These are phyloP conservation scores for Lydus trimaculatus DNA, from an alignment of 2,888 invertebrate genomes.

Conservation along the genomic window DNA sequence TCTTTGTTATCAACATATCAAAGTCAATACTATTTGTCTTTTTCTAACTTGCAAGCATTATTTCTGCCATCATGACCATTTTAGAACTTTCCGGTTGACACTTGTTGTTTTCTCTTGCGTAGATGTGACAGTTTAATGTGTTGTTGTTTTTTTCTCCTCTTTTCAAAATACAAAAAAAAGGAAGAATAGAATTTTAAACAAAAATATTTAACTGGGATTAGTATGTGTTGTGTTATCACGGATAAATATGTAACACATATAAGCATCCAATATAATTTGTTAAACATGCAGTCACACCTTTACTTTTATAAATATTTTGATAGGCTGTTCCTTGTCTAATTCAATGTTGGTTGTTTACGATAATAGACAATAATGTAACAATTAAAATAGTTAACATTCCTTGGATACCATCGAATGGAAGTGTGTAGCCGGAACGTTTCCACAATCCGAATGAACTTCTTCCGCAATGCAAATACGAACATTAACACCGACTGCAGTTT, in stretches of 20 bases:
- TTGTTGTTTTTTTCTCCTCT: too few relatives aligned
- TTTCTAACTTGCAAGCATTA: constrained; percentile 36
- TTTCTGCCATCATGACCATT: constrained; percentile 47
- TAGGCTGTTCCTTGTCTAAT: neutral
- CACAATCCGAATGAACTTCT: too few relatives aligned
- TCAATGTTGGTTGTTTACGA: neutral
- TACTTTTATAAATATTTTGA: constrained; percentile 2
- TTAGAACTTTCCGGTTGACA: constrained; percentile 51
- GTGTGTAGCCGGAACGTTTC: too few relatives aligned
- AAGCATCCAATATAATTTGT: neutral
- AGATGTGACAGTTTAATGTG: constrained; percentile 31
- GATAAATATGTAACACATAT: neutral
- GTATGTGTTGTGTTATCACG: neutral
- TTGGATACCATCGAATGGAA: too few relatives aligned
- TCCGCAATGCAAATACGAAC: too few relatives aligned
- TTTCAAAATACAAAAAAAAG: neutral
- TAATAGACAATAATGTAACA: too few relatives aligned
- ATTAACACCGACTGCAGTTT: too few relatives aligned
- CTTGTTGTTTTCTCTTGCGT: constrained; percentile 51
- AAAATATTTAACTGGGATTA: neutral
- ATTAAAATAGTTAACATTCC: too few relatives aligned
- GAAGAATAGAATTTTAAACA: too few relatives aligned
- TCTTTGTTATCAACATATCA: constrained; percentile 24
- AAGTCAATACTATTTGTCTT: constrained; percentile 25
- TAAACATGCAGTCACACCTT: neutral